Evolutionary conservation across 2,797 vertebrate species (phyloP), one percentile per base, ranked within the genome.

Genomic region (Syndactyla subalaris): DNA sequence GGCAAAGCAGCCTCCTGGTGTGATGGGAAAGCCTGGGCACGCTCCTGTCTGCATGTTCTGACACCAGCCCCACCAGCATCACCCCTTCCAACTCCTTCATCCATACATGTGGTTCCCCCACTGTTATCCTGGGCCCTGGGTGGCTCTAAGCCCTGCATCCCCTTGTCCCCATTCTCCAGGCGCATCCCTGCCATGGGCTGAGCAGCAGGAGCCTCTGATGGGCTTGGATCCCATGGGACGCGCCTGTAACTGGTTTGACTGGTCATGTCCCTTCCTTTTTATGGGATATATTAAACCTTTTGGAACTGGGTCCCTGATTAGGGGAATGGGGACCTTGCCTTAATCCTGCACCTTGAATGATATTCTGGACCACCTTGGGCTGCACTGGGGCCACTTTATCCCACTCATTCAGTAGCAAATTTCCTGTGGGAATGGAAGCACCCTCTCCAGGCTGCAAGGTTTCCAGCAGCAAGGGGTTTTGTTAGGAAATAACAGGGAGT

Each of bases 401-500:
- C 49, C 17, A 1, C 19, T 51, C 24, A 30, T 10, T 3, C 30
- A 36, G 66, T 14, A 46, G 45, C 26, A 5, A 46, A 59, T 90
- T 78, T 52, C 54, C 27, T 1, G 5, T 8, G 51, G 73, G 72
- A 89, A 43, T 59, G 0, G 32, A 13, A 62, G 63, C 46, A 26
- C 36, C 68, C 39, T 45, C 23, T 19, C 23, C 27, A 2, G 61
- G 48, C 70, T 85, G 81, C 92, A 91, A 65, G 32, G 38, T 23
- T 84, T 91, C 81, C 89, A 83, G 52, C 54, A 49, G 26, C 36
- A 72, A 32, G 76, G 74, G 61, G 32, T 68, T 93, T 92, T 85
- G 88, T 80, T 89, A 29, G 92, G 85, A 89, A 95, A 91, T 77
- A 95, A 91, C 87, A 93, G 43, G 75, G 86, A 82, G 62, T 24